phyloP scores from a whole-genome alignment of 2,113 vertebrate species.

The Silurus meridionalis region DNA sequence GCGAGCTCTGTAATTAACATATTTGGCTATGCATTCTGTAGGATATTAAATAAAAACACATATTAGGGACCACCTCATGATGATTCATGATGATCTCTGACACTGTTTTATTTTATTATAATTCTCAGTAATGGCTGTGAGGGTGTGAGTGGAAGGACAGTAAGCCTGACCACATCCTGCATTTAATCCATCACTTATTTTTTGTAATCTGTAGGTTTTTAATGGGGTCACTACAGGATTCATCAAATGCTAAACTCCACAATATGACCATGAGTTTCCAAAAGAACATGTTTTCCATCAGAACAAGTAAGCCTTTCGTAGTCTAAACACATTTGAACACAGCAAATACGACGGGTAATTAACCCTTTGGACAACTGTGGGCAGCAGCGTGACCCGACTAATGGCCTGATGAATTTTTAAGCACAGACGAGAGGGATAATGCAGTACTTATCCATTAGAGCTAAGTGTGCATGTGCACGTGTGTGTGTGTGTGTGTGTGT shows the following conservation, averaged over 20 bases:
- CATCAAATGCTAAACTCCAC: constrained; percentile 19
- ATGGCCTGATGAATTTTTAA: constrained; percentile 91
- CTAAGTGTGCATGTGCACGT: constrained; percentile 18
- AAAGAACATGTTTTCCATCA: constrained; percentile 53
- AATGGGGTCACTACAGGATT: constrained; percentile 40
- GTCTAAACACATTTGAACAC: constrained; percentile 66
- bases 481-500: constrained; percentile 12
- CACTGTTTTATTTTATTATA: neutral
- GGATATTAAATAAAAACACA: neutral
- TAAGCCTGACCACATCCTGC: constrained; percentile 26
- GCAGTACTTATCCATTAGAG: constrained; percentile 82
- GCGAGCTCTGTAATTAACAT: neutral
- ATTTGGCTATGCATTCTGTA: constrained; percentile 14
- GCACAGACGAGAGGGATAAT: constrained; percentile 79
- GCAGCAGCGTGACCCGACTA: constrained; percentile 65
- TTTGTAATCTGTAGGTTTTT: constrained; percentile 14
- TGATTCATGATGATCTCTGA: neutral
- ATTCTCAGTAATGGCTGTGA: constrained; percentile 1
- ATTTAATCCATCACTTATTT: constrained; percentile 40
- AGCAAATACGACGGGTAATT: constrained; percentile 72
- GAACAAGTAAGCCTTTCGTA: constrained; percentile 69
- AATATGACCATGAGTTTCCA: constrained; percentile 12
- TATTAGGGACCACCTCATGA: neutral
- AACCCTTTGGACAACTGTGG: constrained; percentile 72
- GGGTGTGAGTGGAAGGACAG: constrained; percentile 7